These are phyloP conservation scores for Gymnogyps californianus DNA, from an alignment of 2,113 vertebrate genomes.

Conservation along the genomic window DNA sequence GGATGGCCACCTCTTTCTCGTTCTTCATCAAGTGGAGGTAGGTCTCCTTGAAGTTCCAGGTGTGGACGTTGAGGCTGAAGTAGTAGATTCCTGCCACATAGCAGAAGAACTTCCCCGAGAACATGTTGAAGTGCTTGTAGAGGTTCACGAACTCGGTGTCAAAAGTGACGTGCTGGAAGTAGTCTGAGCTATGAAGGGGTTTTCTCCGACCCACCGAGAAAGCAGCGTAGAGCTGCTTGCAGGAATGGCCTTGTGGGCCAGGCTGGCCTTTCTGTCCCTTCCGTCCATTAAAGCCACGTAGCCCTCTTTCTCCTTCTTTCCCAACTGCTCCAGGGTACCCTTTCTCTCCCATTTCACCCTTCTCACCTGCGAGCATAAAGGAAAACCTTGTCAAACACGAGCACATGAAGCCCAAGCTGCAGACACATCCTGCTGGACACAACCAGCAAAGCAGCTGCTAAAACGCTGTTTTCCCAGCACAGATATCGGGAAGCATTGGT, in stretches of 20 bases:
- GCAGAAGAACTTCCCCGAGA: slow-evolving; percentile 85
- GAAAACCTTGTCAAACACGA: not conserved
- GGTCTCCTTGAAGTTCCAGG: slow-evolving; percentile 89
- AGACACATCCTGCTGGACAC: not conserved
- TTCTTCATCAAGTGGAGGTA: slow-evolving; percentile 88
- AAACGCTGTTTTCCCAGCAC: rapidly evolving
- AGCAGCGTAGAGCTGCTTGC: slow-evolving; percentile 76
- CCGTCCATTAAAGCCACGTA: slow-evolving; percentile 64
- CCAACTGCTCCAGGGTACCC: slow-evolving; percentile 75
- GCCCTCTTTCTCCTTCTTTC: slow-evolving; percentile 69
- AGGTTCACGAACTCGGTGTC: slow-evolving; percentile 84
- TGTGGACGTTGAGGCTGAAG: slow-evolving; percentile 87
- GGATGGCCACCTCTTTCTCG: slow-evolving; percentile 70
- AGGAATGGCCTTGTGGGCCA: slow-evolving; percentile 77
- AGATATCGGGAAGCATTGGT: not conserved
- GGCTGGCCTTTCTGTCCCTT: slow-evolving; percentile 84
- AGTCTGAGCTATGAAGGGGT: slow-evolving; percentile 80
- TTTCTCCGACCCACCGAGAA: slow-evolving; percentile 84
- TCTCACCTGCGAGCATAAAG: slow-evolving; percentile 70
- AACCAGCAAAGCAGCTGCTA: not conserved
- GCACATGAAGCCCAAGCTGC: rapidly evolving
- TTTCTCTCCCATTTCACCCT: slow-evolving; percentile 78
- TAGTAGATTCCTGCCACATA: slow-evolving; percentile 80
- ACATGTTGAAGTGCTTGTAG: slow-evolving; percentile 86
- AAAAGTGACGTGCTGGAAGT: slow-evolving; percentile 80